Conservation (phyloP, 37 sponge, comb jelly and placozoan genomes). For the Beroe ovata region DNA sequence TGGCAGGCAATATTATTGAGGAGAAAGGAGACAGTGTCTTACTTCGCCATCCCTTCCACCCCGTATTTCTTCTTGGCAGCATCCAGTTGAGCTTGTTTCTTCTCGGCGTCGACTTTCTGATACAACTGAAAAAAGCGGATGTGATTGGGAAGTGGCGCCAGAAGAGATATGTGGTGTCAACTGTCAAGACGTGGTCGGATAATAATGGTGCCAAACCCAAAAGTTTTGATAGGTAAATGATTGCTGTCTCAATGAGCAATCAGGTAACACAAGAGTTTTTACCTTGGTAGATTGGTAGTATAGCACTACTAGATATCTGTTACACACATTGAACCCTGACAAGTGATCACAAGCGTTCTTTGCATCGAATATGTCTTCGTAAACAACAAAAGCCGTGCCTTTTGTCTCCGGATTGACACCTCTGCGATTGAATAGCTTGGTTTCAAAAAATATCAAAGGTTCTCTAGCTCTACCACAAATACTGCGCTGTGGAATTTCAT, state of each 20-base stretch:
- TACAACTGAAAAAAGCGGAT: slow-evolving; percentile 65
- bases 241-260: no score
- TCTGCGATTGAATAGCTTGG: slow-evolving; percentile 70
- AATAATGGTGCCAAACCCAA: no score
- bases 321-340: slow-evolving; percentile 98
- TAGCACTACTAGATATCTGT: slow-evolving; percentile 96
- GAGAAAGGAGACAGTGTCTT: no score
- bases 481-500: no score
- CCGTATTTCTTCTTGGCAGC: slow-evolving; percentile 93
- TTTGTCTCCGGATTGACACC: slow-evolving; percentile 85
- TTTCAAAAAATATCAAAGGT: no score
- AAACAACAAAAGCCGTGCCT: slow-evolving; percentile 97
- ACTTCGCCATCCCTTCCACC: slow-evolving; percentile 72
- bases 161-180: no score
- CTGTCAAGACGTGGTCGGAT: no score
- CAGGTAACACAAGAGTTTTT: no score
- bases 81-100: slow-evolving; percentile 91
- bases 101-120: slow-evolving; percentile 92
- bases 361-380: slow-evolving; percentile 99
- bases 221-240: no score
- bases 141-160: no score
- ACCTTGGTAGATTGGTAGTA: slow-evolving; percentile 98
- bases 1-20: no score
- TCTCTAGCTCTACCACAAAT: no score
- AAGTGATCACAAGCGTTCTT: slow-evolving; percentile 99